phyloP scores from a whole-genome alignment of 2,113 vertebrate genomes.

The Poeciliopsis occidentalis region DNA sequence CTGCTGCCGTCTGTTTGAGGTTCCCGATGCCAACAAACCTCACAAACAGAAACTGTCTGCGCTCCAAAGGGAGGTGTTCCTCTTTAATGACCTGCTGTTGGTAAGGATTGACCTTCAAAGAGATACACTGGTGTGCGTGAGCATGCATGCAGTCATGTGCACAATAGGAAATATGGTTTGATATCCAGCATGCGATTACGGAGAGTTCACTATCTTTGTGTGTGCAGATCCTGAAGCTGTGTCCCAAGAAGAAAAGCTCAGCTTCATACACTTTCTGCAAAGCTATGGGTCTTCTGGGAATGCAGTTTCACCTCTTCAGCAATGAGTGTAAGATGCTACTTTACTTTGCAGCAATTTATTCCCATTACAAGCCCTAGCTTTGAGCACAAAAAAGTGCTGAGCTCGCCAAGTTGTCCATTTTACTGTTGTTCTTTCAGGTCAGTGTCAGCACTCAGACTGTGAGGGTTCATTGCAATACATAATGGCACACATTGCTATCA shows the following conservation, averaged over 20 bases:
- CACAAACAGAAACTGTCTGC: conserved; percentile 98
- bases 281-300: conserved; percentile 91
- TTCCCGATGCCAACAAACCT: conserved; percentile 93
- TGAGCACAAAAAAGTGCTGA: conserved; percentile 45
- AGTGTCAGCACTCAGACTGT: conserved; percentile 14
- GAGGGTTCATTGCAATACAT: conserved; percentile 5
- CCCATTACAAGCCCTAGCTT: conserved; percentile 1
- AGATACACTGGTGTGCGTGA: too few relatives aligned
- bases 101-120: conserved; percentile 75
- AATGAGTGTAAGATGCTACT: conserved; percentile 90
- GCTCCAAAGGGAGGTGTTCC: conserved; percentile 97
- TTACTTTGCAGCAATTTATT: conserved; percentile 32
- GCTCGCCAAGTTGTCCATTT: conserved; percentile 5
- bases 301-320: conserved; percentile 98
- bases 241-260: conserved; percentile 96
- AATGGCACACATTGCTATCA: neutral
- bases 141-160: neutral
- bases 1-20: conserved; percentile 97
- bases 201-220: conserved; percentile 2
- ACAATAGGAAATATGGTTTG: neutral
- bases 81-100: conserved; percentile 98
- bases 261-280: conserved; percentile 98
- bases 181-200: neutral
- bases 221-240: conserved; percentile 93
- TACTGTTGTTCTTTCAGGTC: conserved; percentile 18